These are phyloP conservation scores for Rissa tridactyla DNA, from an alignment of 2,113 vertebrate species.

Conservation along the genomic window DNA sequence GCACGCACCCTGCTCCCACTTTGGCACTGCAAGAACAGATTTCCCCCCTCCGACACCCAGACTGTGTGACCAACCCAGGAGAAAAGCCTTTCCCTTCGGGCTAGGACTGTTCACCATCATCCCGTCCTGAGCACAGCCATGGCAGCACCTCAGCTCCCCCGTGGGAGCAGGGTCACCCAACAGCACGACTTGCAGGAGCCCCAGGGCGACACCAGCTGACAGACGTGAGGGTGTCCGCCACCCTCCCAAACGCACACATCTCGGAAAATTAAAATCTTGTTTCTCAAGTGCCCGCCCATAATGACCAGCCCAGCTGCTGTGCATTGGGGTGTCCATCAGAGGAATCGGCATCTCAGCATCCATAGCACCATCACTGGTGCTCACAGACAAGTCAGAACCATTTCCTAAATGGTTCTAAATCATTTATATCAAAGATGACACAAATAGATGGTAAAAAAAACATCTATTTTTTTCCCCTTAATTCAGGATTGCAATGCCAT, in stretches of 20 bases:
- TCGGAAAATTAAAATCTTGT: neutral
- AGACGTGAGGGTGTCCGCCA: neutral
- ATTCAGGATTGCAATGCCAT: neutral
- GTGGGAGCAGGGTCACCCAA: rapidly evolving
- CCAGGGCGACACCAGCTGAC: neutral
- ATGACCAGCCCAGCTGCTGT: neutral
- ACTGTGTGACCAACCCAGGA: neutral
- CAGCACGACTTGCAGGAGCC: neutral
- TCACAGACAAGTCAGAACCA: neutral
- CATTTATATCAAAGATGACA: neutral
- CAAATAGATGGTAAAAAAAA: neutral
- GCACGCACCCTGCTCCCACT: neutral
- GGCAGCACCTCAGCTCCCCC: neutral
- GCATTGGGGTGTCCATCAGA: neutral
- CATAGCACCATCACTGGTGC: neutral
- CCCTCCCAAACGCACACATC: neutral
- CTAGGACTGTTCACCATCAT: neutral
- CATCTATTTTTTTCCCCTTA: neutral
- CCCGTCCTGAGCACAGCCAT: neutral
- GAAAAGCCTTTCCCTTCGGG: neutral
- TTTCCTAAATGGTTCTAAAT: neutral
- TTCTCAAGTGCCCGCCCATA: neutral
- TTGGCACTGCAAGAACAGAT: neutral
- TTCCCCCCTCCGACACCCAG: neutral
- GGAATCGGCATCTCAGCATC: neutral